Conservation (phyloP, 2,113 vertebrate species). For the Pachypanchax playfairii region DNA sequence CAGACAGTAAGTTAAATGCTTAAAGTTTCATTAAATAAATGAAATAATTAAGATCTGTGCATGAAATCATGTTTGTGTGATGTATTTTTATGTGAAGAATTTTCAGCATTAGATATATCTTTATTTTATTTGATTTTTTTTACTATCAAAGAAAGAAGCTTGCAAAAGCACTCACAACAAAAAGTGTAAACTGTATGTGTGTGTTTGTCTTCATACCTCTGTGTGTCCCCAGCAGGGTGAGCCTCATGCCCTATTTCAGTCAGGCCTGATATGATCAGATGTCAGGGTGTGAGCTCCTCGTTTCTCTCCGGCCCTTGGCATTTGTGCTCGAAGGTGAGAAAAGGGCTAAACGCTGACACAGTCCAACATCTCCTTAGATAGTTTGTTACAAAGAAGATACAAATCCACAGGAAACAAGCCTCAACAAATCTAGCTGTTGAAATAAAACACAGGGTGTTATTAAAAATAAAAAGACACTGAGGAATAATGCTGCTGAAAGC, state of each 20-base stretch:
- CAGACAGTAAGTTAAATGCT: too few relatives aligned
- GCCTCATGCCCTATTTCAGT: slow-evolving; percentile 74
- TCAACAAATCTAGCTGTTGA: slow-evolving; percentile 8
- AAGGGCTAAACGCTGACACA: slow-evolving; percentile 71
- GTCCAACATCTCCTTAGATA: slow-evolving; percentile 58
- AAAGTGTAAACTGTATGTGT: slow-evolving; percentile 16
- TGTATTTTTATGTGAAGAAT: not conserved
- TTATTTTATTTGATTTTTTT: slow-evolving; percentile 18
- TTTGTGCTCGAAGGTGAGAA: slow-evolving; percentile 68
- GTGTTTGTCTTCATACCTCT: slow-evolving; percentile 28
- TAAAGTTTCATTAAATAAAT: too few relatives aligned
- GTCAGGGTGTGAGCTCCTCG: slow-evolving; percentile 57
- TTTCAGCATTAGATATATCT: too few relatives aligned
- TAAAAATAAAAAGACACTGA: slow-evolving; percentile 15
- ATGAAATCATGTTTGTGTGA: not conserved
- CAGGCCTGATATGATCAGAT: slow-evolving; percentile 76
- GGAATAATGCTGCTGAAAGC: not conserved
- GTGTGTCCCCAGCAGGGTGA: slow-evolving; percentile 61
- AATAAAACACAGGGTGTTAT: slow-evolving; percentile 15
- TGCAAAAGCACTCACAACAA: slow-evolving; percentile 25
- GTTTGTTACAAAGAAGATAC: slow-evolving; percentile 39
- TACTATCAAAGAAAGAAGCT: slow-evolving; percentile 32
- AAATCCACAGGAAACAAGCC: slow-evolving; percentile 33
- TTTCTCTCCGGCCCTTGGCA: slow-evolving; percentile 52
- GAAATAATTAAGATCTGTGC: not conserved